These are phyloP conservation scores for Brachionus plicatilis DNA, from an alignment of 1,140 invertebrate genomes.

Conservation along the genomic window DNA sequence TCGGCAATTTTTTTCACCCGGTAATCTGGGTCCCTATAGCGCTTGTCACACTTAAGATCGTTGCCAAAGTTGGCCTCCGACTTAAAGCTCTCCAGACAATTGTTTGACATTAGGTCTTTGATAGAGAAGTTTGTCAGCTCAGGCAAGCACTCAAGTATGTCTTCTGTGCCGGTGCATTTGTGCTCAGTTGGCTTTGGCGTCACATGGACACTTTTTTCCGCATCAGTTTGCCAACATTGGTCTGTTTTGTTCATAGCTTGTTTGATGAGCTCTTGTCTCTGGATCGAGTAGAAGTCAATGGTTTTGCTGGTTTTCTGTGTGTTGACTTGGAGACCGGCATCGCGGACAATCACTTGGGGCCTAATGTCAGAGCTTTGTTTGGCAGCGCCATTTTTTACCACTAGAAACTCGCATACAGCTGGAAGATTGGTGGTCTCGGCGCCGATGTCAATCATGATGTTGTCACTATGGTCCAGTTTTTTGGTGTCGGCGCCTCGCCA, in stretches of 20 bases:
- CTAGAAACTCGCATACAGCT: background rate
- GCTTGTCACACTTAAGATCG: background rate
- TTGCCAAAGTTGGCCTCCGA: background rate
- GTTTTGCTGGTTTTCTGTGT: background rate
- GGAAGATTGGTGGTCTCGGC: background rate
- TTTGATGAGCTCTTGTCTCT: background rate
- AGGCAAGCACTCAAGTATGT: background rate
- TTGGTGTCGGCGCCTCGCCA: background rate
- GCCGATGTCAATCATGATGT: constrained; percentile 4
- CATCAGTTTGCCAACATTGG: background rate
- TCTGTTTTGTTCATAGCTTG: background rate
- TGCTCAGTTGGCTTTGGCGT: background rate
- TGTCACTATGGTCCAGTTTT: constrained; percentile 4
- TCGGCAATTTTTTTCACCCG: background rate
- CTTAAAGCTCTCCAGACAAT: background rate
- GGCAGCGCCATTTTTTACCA: constrained; percentile 15
- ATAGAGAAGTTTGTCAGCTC: background rate
- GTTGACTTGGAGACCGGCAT: background rate
- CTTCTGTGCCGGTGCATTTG: background rate
- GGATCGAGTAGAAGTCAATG: background rate
- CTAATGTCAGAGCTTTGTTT: background rate
- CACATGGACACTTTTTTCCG: background rate
- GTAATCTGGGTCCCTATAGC: background rate
- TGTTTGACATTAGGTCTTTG: background rate
- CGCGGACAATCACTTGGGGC: background rate